Percentiles rank a stretch among this genome's conserved stretches.
phyloP scores from a whole-genome alignment of 1,140 invertebrate species.

The Caerostris extrusa region DNA sequence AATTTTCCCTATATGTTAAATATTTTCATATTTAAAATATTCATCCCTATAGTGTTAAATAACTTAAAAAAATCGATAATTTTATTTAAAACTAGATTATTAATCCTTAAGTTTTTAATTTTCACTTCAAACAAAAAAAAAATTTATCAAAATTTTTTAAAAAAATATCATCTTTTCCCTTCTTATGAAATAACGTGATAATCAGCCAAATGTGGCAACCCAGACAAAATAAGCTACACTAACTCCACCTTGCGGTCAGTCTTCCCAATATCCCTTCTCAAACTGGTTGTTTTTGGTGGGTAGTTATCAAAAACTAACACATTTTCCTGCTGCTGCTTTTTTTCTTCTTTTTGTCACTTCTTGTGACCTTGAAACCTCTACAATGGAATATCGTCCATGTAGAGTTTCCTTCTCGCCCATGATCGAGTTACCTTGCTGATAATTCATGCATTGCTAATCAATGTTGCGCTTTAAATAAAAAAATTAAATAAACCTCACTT shows the following conservation, averaged over 20 bases:
- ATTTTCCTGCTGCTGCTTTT: not conserved
- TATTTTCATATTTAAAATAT: too few relatives aligned
- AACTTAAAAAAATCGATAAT: too few relatives aligned
- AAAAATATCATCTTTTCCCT: too few relatives aligned
- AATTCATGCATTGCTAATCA: conserved; percentile 53
- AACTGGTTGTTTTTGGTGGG: conserved; percentile 61
- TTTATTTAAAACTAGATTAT: too few relatives aligned
- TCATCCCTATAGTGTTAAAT: too few relatives aligned
- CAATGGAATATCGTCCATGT: not conserved
- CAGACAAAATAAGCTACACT: not conserved
- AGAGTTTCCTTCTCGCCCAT: not conserved
- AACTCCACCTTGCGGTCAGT: conserved; percentile 44
- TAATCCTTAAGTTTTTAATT: too few relatives aligned
- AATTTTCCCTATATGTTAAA: too few relatives aligned
- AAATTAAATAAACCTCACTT: not conserved
- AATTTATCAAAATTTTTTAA: too few relatives aligned
- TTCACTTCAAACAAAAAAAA: too few relatives aligned
- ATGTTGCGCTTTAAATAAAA: conserved; percentile 8
- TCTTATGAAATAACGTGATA: not conserved
- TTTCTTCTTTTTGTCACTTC: not conserved
- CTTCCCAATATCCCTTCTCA: not conserved
- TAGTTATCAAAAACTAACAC: conserved; percentile 44
- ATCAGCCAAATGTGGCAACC: not conserved
- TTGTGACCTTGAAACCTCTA: conserved; percentile 1
- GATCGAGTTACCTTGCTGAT: conserved; percentile 1